A percentile compares a stretch with the other conserved stretches of the same genome.
Evolutionary conservation across 2,113 vertebrate species (phyloP).

Genomic region (Zosterops pallidus): DNA sequence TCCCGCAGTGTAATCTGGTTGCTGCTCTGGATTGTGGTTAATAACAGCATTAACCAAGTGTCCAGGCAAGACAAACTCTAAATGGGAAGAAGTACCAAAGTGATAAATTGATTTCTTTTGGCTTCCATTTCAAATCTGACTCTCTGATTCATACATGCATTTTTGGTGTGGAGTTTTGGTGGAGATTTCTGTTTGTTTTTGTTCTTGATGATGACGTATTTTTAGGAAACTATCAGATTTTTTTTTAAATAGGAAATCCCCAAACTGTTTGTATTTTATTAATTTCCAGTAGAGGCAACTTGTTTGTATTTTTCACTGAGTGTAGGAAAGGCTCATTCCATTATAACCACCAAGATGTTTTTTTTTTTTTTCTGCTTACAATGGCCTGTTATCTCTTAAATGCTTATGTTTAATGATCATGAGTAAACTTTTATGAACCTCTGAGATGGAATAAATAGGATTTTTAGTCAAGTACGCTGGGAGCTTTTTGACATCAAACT

Average conservation of each 20-base stretch:
- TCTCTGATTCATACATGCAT: not conserved
- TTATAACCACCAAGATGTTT: not conserved
- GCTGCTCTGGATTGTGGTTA: not conserved
- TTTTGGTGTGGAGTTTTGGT: not conserved
- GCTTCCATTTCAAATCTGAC: rapidly evolving
- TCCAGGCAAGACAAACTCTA: not conserved
- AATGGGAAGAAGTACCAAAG: not conserved
- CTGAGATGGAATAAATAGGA: not conserved
- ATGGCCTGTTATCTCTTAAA: not conserved
- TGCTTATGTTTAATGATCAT: not conserved
- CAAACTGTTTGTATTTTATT: not conserved
- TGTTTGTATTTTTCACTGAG: not conserved
- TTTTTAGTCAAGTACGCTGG: not conserved
- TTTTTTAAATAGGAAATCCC: not conserved
- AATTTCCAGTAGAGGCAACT: not conserved
- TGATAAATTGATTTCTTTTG: not conserved
- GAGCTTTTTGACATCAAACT: not conserved
- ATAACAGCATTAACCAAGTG: not conserved
- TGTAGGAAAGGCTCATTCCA: not conserved
- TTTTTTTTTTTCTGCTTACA: not conserved
- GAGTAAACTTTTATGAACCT: not conserved
- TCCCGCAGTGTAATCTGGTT: not conserved
- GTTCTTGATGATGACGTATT: not conserved
- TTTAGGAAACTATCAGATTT: not conserved
- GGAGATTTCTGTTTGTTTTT: not conserved